phyloP scores from a whole-genome alignment of 2,888 invertebrate species.

The Eupithecia exiguata region DNA sequence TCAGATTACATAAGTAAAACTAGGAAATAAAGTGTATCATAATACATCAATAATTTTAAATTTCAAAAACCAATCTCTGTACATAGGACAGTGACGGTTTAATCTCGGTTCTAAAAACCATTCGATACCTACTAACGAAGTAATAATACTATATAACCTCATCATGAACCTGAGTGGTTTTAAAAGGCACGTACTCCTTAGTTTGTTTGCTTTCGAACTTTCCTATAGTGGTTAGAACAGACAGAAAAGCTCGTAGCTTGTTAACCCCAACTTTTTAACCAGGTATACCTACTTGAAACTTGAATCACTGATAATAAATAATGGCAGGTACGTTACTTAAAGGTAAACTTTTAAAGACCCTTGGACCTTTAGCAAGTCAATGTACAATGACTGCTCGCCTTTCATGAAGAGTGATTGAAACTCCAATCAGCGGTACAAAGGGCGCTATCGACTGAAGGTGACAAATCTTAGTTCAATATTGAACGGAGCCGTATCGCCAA shows the following conservation, averaged over 20 bases:
- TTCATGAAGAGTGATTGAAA: constrained; percentile 7
- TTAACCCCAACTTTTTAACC: background rate
- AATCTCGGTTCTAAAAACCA: background rate
- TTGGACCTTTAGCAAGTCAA: background rate
- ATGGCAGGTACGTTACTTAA: background rate
- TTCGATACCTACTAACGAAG: background rate
- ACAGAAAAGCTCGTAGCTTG: background rate
- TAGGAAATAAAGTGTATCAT: too few species aligned
- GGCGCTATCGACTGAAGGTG: constrained; percentile 18
- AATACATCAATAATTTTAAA: too few species aligned
- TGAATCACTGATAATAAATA: background rate
- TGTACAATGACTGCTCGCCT: background rate
- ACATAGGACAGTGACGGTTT: too few species aligned
- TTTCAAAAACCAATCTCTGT: too few species aligned
- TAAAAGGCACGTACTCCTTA: background rate
- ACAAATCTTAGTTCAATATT: constrained; percentile 34
- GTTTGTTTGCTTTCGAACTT: background rate
- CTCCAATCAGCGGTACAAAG: constrained; percentile 18
- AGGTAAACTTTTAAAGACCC: background rate
- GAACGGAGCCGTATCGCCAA: constrained; percentile 19
- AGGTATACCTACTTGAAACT: background rate
- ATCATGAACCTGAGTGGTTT: background rate
- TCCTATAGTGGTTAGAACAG: background rate
- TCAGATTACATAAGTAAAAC: too few species aligned
- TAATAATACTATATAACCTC: background rate